A percentile compares a stretch with the other conserved stretches of the same genome.
phyloP scores from a whole-genome alignment of 2,113 vertebrate species.

The Colinus virginianus region DNA sequence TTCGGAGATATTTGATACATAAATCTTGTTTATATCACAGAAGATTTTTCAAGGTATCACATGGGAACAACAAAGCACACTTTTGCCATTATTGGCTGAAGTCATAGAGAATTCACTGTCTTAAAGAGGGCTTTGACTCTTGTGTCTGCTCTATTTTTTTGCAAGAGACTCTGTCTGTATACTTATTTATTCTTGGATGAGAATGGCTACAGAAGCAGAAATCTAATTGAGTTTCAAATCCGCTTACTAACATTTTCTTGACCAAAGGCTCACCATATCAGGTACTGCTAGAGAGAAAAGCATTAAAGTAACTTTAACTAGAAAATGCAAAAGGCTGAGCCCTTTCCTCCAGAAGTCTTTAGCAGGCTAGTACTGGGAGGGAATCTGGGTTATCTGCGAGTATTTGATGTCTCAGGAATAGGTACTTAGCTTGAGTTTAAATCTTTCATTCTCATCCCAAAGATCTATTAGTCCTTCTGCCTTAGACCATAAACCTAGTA shows the following conservation, averaged over 20 bases:
- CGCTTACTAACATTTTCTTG: constrained; percentile 1
- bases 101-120: background rate
- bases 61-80: background rate
- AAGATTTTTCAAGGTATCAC: background rate
- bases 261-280: background rate
- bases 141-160: background rate
- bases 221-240: background rate
- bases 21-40: background rate
- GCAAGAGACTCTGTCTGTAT: background rate
- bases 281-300: background rate
- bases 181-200: background rate
- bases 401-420: background rate
- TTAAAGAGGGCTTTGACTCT: background rate
- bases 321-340: background rate
- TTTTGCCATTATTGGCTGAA: background rate
- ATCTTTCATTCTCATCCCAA: background rate
- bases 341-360: background rate
- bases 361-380: background rate
- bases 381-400: background rate
- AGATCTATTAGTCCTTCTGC: background rate
- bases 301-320: background rate
- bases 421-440: background rate
- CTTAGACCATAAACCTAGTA: background rate
- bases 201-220: background rate
- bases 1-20: background rate